Evolutionary conservation across 2,888 invertebrate species (phyloP), one percentile per base, ranked within the genome.

Genomic region (Drepana falcataria): DNA sequence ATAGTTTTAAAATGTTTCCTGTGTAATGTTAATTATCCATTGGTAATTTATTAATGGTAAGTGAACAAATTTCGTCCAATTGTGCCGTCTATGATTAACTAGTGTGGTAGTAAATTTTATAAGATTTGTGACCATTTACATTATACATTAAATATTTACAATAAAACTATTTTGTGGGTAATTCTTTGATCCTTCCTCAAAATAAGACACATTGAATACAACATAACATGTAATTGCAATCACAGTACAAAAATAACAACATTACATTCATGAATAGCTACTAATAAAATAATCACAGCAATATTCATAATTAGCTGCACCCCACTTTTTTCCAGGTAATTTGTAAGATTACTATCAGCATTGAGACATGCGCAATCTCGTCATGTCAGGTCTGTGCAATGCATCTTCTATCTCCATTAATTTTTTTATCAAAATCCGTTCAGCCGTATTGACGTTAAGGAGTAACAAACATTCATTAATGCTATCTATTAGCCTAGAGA

Each of bases 231-330:
- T 44, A 44, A 9, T 44, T 3, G 7, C 44, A 53, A 53, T 48
- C 48, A 53, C 48, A 47, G 48, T 53, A 53, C 53, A 60, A 55
- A 51, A 60, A 58, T 56, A 60, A 58, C 60, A 57, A 55, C 48
- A 51, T 48, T 51, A 53, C 7, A 41, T 7, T 44, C 9, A 9
- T 44, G 9, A 9, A 9, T 1, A 9, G 1, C 9, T 9, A 2
- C 5, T 37, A 4, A 37, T 37, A 37, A 4, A 21, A 21, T 21
- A 21, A 21, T 21, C 21, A 21, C 21, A 21, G 21, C 21, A 21
- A 21, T 21, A 21, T 21, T 21, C 21, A 21, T 21, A 21, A 21
- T 21, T 21, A 21, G 21, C 21, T 21, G 21, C 21, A 21, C 21
- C 21, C 21, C 21, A 21, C 21, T 21, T 21, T 21, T 21, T 21